Base-by-base conservation (phyloP, 2,888 invertebrate species). In the Sisyra nigra region DNA sequence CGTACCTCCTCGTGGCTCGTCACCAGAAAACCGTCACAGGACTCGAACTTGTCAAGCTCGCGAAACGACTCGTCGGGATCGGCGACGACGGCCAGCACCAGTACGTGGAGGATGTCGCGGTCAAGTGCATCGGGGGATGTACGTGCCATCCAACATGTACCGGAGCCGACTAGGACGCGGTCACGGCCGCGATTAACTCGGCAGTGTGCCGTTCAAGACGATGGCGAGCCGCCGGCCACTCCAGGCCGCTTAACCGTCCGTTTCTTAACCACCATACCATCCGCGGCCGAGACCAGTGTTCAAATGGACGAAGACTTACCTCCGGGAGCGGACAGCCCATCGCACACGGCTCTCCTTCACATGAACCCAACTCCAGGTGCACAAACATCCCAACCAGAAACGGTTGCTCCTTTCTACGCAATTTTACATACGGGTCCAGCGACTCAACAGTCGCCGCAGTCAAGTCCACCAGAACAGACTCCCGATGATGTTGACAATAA, bases 11-110 rank as follows among this genome's bases (percentile, higher is more conserved):
- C 87, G 1, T 89, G 89, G 89, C 67, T 88, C 47, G 82, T 89
- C 18, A 86, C 88, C n/a, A 69, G 89, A 42, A 91, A 91, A 64
- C 86, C 89, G 0, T 88, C 87, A 9, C 89, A 91, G 60, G 91
- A 92, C 59, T 91, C 91, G 4, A 91, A 87, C 62, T 65, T 91
- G 50, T 88, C 87, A 38, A 87, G 84, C 53, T 89, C 89, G 15
- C 70, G 91, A 41, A 91, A 91, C 63, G 91, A 92, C 62, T 91
- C 89, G 10, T 87, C 87, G 0, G 87, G 87, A 2, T 88, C 89
- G 5, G 80, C 77, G 17, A 88, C 88, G 13, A 88, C 88, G 2
- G 88, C 87, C 18, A 86, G 85, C 54, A 91, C 91, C 13, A 85
- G 86, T 53, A 87, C 89, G 44, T 91, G 89, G 80, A 71, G 89